Conservation (phyloP, 2,797 vertebrate species). For the Numenius phaeopus region DNA sequence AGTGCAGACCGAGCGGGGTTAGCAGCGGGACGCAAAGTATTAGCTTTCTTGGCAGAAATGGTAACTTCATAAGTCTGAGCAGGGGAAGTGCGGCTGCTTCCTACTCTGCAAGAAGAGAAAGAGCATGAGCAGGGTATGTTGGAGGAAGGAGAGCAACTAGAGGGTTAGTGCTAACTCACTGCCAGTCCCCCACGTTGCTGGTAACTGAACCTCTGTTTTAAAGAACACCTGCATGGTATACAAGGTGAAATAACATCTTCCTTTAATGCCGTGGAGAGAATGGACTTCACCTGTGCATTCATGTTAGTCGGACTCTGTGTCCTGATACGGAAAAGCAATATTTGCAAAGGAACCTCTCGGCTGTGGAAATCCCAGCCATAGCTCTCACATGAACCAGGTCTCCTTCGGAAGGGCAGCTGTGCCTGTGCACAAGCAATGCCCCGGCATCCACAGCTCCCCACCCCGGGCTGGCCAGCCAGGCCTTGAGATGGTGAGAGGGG, state of each 20-base stretch:
- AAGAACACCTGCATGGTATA: background rate
- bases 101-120: background rate
- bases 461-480: background rate
- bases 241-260: background rate
- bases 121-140: background rate
- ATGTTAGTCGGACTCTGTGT: background rate
- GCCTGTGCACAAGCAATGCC: background rate
- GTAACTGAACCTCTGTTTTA: background rate
- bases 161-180: background rate
- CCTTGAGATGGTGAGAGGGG: background rate
- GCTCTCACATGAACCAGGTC: background rate
- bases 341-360: background rate
- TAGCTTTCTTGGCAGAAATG: background rate
- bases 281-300: background rate
- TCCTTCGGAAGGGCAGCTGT: background rate
- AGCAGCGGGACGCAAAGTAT: background rate
- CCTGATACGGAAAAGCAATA: background rate
- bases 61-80: background rate
- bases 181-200: background rate
- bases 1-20: background rate
- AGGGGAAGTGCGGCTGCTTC: background rate
- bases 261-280: background rate
- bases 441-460: background rate
- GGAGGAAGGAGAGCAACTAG: background rate
- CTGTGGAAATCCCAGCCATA: background rate